Evolutionary conservation across 1,140 invertebrate species (phyloP).

Genomic region (Neuroterus valhalla): DNA sequence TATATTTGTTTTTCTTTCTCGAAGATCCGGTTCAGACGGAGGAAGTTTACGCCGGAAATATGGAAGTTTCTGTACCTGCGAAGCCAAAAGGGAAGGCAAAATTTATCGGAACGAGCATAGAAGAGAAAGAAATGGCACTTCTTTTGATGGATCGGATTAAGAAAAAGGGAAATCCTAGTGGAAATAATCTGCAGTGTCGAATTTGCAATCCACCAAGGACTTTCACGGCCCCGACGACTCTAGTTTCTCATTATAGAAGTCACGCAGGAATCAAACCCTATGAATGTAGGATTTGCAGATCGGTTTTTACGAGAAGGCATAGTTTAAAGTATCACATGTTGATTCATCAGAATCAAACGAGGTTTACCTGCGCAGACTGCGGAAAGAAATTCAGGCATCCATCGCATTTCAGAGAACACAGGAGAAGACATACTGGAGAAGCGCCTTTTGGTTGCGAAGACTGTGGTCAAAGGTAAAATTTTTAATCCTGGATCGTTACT

Average conservation of each 20-base stretch:
- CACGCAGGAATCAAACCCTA: constrained; percentile 83
- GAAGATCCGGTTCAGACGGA: constrained; percentile 34
- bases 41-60: constrained; percentile 32
- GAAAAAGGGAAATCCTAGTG: constrained; percentile 70
- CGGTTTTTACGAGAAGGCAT: constrained; percentile 81
- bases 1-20: constrained; percentile 8
- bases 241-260: constrained; percentile 81
- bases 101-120: constrained; percentile 76
- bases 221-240: constrained; percentile 80
- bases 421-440: constrained; percentile 80
- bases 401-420: constrained; percentile 80
- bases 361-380: constrained; percentile 80
- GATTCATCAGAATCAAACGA: constrained; percentile 81
- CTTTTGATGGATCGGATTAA: constrained; percentile 74
- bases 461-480: constrained; percentile 76
- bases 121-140: constrained; percentile 75
- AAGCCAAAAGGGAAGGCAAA: constrained; percentile 77
- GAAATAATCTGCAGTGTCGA: constrained; percentile 77
- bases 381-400: constrained; percentile 81
- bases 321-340: constrained; percentile 83
- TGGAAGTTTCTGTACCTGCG: constrained; percentile 47
- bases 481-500: too few species aligned
- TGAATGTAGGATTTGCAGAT: constrained; percentile 78
- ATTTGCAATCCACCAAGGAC: constrained; percentile 79
- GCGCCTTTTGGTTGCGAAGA: constrained; percentile 81